Percentiles rank a stretch among this genome's conserved stretches.
Evolutionary conservation across 2,888 invertebrate genomes (phyloP).

Genomic region (Penaeus monodon): DNA sequence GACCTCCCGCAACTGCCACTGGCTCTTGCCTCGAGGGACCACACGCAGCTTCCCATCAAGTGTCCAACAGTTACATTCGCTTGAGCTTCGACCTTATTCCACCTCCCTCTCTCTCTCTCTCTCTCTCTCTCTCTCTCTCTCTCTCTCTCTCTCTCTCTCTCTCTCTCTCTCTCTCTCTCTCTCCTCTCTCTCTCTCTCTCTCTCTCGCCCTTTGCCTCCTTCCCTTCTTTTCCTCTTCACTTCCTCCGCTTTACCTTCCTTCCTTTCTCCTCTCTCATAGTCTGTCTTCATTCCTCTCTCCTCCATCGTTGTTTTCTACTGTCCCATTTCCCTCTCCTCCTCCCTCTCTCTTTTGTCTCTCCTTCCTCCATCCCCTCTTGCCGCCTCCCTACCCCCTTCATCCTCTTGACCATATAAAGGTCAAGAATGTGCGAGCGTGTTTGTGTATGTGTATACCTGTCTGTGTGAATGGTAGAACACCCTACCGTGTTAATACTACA

Average conservation of each 20-base stretch:
- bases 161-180: constrained; percentile 23
- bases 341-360: background rate
- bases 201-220: constrained; percentile 10
- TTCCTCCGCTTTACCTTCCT: background rate
- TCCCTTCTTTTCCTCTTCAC: background rate
- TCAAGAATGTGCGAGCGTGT: background rate
- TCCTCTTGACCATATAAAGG: background rate
- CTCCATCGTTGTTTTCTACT: too few species aligned
- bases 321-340: background rate
- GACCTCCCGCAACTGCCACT: too few species aligned
- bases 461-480: too few species aligned
- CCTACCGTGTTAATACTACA: too few species aligned
- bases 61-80: background rate
- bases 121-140: constrained; percentile 7
- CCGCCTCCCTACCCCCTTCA: background rate
- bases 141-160: constrained; percentile 23
- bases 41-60: too few species aligned
- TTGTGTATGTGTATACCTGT: too few species aligned
- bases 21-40: too few species aligned
- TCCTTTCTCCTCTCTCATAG: background rate
- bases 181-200: constrained; percentile 12
- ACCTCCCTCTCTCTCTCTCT: background rate
- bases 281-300: background rate
- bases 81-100: background rate
- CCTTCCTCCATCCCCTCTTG: background rate